Percentiles rank a stretch among this genome's conserved stretches.
Conservation (phyloP, 2,113 vertebrate species). For the Ptyas mucosa region DNA sequence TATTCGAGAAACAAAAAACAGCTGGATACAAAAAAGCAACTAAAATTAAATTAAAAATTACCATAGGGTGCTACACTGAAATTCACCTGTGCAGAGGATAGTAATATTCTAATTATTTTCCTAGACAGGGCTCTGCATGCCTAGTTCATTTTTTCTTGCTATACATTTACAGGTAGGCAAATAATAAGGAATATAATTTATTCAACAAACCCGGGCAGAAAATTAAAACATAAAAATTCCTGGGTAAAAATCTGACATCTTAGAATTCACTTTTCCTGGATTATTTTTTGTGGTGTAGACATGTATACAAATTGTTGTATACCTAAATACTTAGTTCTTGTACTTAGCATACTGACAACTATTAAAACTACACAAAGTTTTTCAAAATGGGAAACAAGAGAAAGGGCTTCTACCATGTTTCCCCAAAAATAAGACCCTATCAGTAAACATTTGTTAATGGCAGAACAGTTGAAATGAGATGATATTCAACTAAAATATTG, state of each 20-base stretch:
- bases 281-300: background rate
- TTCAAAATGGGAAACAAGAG: conserved; percentile 6
- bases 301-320: background rate
- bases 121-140: background rate
- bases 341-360: background rate
- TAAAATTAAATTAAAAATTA: background rate
- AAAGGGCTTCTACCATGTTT: background rate
- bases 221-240: background rate
- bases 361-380: background rate
- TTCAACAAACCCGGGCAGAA: background rate
- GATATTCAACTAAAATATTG: background rate
- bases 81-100: background rate
- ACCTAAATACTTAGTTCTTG: conserved; percentile 21
- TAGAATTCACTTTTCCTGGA: background rate
- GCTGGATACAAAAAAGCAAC: background rate
- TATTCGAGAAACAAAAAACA: background rate
- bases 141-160: background rate
- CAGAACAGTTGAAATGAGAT: background rate
- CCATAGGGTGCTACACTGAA: background rate
- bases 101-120: background rate
- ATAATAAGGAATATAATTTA: background rate
- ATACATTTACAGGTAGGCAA: background rate
- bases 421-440: no score
- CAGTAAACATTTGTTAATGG: background rate
- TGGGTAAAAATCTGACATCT: background rate